These are phyloP conservation scores for Echinarachnius parma DNA, from an alignment of 53 echinoderm and acorn worm genomes.

Conservation along the genomic window DNA sequence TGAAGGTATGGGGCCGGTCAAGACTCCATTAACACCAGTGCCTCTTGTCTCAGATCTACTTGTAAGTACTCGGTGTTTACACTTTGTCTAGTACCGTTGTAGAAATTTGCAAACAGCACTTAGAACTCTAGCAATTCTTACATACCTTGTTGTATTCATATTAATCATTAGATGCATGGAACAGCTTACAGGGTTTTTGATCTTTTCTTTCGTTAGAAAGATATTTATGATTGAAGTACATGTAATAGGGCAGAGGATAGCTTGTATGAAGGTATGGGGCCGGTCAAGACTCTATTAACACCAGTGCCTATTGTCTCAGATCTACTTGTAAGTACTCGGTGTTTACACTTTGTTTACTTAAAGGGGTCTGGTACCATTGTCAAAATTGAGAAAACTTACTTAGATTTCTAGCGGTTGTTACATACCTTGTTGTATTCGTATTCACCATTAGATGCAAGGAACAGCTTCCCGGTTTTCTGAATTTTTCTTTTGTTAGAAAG, in stretches of 20 bases:
- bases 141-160: too few species aligned
- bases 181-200: background rate
- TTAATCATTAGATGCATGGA: background rate
- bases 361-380: too few species aligned
- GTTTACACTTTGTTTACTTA: background rate
- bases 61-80: slow-evolving; percentile 1
- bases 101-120: too few species aligned
- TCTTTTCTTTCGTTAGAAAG: background rate
- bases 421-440: too few species aligned
- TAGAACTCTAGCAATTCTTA: too few species aligned
- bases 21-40: slow-evolving; percentile 73
- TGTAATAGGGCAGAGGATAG: slow-evolving; percentile 82
- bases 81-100: too few species aligned
- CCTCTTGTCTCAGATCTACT: slow-evolving; percentile 74
- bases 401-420: too few species aligned
- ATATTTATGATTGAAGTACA: too few species aligned
- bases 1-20: slow-evolving; percentile 95
- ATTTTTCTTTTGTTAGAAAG: background rate
- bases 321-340: slow-evolving; percentile 36
- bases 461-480: background rate
- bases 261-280: slow-evolving; percentile 95
- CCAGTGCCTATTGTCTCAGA: slow-evolving; percentile 80
- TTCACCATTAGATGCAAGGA: background rate
- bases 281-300: slow-evolving; percentile 74
- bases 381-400: too few species aligned